These are phyloP conservation scores for Plectus sambesii DNA, from an alignment of 1,140 invertebrate species.

Conservation along the genomic window DNA sequence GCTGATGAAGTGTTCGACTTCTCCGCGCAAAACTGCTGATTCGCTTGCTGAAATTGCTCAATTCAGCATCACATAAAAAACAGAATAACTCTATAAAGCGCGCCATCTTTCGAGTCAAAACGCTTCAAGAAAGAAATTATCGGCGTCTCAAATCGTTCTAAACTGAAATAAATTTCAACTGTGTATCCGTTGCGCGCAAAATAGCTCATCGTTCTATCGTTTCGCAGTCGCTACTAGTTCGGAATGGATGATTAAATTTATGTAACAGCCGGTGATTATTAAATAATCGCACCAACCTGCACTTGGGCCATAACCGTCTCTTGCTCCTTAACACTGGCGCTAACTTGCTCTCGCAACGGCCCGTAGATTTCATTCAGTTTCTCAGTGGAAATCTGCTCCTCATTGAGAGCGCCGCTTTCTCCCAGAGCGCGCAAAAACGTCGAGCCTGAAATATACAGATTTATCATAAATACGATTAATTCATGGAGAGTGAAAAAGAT, in stretches of 20 bases:
- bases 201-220: too few relatives aligned
- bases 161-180: too few relatives aligned
- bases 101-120: conserved; percentile 22
- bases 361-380: conserved; percentile 66
- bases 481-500: too few relatives aligned
- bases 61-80: conserved; percentile 10
- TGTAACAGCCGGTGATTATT: too few relatives aligned
- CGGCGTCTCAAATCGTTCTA: too few relatives aligned
- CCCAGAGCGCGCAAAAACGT: conserved; percentile 66
- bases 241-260: too few relatives aligned
- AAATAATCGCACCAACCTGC: conserved; percentile 50
- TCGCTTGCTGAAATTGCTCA: conserved; percentile 56
- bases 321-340: conserved; percentile 64
- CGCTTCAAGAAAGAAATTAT: conserved; percentile 40
- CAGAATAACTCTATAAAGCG: too few relatives aligned
- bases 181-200: too few relatives aligned
- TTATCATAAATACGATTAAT: too few relatives aligned
- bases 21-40: conserved; percentile 62
- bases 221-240: too few relatives aligned
- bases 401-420: conserved; percentile 73
- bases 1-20: conserved; percentile 53
- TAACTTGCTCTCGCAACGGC: conserved; percentile 59
- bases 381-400: conserved; percentile 56
- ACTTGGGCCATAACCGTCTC: conserved; percentile 65
- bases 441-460: conserved; percentile 49